A percentile compares a stretch with the other conserved stretches of the same genome.
Evolutionary conservation across 2,888 invertebrate species (phyloP).

Genomic region (Tenthredo livida): DNA sequence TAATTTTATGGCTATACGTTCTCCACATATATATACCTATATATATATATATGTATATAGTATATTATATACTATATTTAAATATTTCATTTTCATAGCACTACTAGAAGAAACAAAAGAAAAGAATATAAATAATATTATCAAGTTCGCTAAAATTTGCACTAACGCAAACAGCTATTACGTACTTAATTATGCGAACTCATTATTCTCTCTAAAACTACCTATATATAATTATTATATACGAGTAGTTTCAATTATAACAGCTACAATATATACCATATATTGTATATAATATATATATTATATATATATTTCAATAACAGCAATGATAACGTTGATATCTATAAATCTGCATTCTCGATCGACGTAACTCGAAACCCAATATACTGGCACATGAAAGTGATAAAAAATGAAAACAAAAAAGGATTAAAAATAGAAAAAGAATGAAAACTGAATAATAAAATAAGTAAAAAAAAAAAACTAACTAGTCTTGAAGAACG

Average conservation of each 20-base stretch:
- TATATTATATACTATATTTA: background rate
- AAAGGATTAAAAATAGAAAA: background rate
- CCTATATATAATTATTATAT: constrained; percentile 27
- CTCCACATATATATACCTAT: background rate
- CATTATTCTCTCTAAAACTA: background rate
- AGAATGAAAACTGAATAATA: background rate
- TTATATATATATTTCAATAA: constrained; percentile 34
- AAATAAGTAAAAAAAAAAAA: background rate
- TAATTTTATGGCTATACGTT: constrained; percentile 19
- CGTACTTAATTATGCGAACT: background rate
- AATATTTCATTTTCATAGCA: constrained; percentile 35
- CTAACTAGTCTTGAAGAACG: background rate
- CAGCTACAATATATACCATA: background rate
- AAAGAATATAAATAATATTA: background rate
- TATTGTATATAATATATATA: background rate
- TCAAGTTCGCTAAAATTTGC: background rate
- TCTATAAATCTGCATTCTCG: constrained; percentile 40
- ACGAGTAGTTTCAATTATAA: constrained; percentile 33
- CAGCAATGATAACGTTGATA: constrained; percentile 1
- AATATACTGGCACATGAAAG: constrained; percentile 50
- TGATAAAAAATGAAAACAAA: background rate
- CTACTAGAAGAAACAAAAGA: background rate
- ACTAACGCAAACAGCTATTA: background rate
- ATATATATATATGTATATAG: background rate
- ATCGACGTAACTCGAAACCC: constrained; percentile 31